Evolutionary conservation across 2,888 invertebrate genomes (phyloP), one percentile per base, ranked within the genome.

Genomic region (Phyllotreta striolata): DNA sequence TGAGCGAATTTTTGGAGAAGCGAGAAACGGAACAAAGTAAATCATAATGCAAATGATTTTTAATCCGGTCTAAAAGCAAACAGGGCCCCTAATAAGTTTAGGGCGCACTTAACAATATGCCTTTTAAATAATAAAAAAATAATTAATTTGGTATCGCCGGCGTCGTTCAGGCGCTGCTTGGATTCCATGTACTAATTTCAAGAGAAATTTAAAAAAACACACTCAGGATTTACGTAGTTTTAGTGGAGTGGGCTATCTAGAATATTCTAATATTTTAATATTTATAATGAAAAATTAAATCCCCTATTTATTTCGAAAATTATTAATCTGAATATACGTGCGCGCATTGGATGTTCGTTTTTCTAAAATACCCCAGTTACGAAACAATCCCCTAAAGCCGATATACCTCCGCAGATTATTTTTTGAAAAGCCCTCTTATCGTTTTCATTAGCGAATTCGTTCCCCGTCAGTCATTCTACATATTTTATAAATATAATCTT

Each of bases 41-140:
- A 77, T 75, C 73, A 72, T 75, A 75, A 77, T 76, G 76, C 76
- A 77, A 77, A 77, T 77, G 73, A 73, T 75, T 76, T 76, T 77
- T 77, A 77, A 77, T 77, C 77, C 75, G 71, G 72, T 72, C 71
- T 72, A 72, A 75, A 77, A 75, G 76, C 76, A 75, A 77, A 77
- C 75, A 74, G 67, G 68, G 64, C 64, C 68, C 24, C 73, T 76
- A 75, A 76, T 76, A 74, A 74, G 70, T 68, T 66, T 70, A 64
- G 69, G 72, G 71, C 57, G 68, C 68, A 69, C 69, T 70, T 64
- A 70, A 66, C 67, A 67, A 67, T 68, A 71, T 71, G 67, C 67
- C 62, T 24, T 60, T 68, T 66, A 69, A 70, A 72, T 68, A 68
- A 70, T 72, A 24, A 70, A 64, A 70, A 70, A 69, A 68, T 71